These are phyloP conservation scores for Planococcus citri DNA, from an alignment of 1,140 invertebrate species.

Conservation along the genomic window DNA sequence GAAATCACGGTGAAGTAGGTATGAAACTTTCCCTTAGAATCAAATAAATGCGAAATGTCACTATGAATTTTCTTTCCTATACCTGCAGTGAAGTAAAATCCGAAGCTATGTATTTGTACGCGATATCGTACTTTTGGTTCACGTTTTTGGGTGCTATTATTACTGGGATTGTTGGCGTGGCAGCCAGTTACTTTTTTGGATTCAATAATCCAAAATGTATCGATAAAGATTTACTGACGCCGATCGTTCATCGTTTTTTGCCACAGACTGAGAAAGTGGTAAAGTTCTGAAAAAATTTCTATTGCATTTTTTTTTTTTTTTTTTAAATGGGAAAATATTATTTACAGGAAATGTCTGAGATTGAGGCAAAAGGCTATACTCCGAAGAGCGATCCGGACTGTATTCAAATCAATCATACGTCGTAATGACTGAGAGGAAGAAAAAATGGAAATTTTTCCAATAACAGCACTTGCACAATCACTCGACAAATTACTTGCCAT, in stretches of 20 bases:
- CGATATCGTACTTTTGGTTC: slow-evolving; percentile 53
- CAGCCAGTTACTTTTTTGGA: slow-evolving; percentile 39
- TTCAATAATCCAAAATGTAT: slow-evolving; percentile 31
- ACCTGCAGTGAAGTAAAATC: not conserved
- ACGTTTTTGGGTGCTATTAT: slow-evolving; percentile 51
- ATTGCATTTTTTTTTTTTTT: no score
- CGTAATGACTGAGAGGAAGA: no score
- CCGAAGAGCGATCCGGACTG: no score
- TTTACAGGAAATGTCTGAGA: no score
- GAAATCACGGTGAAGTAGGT: not conserved
- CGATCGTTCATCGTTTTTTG: not conserved
- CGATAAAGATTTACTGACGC: slow-evolving; percentile 21
- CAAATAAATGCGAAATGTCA: not conserved
- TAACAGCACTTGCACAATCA: no score
- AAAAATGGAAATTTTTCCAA: no score
- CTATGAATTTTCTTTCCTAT: not conserved
- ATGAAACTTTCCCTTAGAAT: not conserved
- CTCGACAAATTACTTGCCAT: no score
- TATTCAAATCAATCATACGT: no score
- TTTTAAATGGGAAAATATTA: no score
- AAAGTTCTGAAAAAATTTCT: no score
- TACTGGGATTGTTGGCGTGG: slow-evolving; percentile 49
- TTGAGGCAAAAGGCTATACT: no score
- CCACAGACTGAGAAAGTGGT: not conserved
- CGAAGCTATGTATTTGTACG: slow-evolving; percentile 35